phyloP scores from a whole-genome alignment of 2,113 vertebrate species.

The Plestiodon gilberti region DNA sequence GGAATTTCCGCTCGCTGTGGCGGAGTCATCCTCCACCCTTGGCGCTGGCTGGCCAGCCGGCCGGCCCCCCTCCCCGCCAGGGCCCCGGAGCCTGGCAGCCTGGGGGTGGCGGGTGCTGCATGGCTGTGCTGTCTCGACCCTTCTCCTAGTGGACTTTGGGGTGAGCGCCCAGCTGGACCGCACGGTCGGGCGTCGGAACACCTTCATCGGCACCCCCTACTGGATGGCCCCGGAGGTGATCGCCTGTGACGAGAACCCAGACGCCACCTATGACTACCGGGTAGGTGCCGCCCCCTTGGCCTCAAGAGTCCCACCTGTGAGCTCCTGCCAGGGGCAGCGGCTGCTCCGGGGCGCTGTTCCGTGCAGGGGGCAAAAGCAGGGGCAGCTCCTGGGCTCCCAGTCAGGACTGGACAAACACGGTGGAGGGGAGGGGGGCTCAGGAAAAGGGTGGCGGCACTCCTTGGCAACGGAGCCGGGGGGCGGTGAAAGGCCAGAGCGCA shows the following conservation, averaged over 20 bases:
- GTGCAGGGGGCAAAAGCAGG: no score
- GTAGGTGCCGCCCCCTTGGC: constrained; percentile 69
- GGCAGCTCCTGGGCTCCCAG: no score
- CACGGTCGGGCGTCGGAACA: constrained; percentile 91
- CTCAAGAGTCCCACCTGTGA: no score
- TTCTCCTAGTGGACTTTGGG: constrained; percentile 87
- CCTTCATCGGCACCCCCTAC: constrained; percentile 93
- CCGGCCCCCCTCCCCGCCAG: no score
- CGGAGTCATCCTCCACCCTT: no score
- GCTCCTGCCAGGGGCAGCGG: background rate
- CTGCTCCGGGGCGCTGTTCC: background rate
- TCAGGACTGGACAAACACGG: no score
- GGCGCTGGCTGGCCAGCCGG: no score
- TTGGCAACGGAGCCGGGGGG: background rate
- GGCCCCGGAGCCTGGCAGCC: no score
- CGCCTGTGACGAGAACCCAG: constrained; percentile 92
- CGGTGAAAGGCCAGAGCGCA: background rate
- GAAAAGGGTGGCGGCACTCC: background rate
- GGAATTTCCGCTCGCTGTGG: no score
- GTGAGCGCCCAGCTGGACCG: constrained; percentile 93
- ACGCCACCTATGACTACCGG: constrained; percentile 94
- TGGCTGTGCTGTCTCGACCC: no score
- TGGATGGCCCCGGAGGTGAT: constrained; percentile 97
- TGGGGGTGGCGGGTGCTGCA: no score
- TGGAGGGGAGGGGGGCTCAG: no score